phyloP scores from a whole-genome alignment of 2,888 invertebrate genomes.

The Brachylomia viminalis region DNA sequence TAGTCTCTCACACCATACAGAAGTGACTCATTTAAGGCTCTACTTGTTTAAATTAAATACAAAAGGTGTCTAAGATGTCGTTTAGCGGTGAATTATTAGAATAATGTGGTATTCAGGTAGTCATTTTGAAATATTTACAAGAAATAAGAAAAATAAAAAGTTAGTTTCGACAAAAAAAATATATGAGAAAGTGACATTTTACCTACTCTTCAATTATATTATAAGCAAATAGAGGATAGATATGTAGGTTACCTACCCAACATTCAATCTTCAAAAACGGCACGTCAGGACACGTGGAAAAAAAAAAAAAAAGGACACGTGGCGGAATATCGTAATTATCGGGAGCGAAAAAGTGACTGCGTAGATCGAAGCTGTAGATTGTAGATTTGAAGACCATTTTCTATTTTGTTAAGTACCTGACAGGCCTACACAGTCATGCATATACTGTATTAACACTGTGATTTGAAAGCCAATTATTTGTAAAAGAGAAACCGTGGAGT shows the following conservation, averaged over 20 bases:
- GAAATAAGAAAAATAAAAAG: constrained; percentile 5
- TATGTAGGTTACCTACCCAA: too few relatives aligned
- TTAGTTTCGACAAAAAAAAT: background rate
- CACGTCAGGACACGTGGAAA: background rate
- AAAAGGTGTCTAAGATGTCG: constrained; percentile 54
- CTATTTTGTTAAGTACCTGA: too few relatives aligned
- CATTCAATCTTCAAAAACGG: background rate
- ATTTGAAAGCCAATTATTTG: too few relatives aligned
- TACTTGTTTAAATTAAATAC: constrained; percentile 62
- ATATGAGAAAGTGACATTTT: background rate
- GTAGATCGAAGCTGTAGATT: too few relatives aligned
- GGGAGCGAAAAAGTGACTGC: background rate
- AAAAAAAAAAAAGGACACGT: too few relatives aligned
- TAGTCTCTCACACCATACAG: constrained; percentile 59
- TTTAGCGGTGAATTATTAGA: constrained; percentile 57
- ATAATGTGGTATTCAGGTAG: constrained; percentile 63
- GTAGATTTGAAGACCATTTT: too few relatives aligned
- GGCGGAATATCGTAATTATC: background rate
- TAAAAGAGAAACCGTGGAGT: too few relatives aligned
- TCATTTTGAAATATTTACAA: constrained; percentile 16
- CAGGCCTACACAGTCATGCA: too few relatives aligned
- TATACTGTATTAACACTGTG: too few relatives aligned
- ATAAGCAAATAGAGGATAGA: background rate
- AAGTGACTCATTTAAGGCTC: constrained; percentile 70
- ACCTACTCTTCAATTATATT: background rate